A percentile compares a stretch with the other conserved stretches of the same genome.
phyloP scores from a whole-genome alignment of 2,797 vertebrate species.

The Danio tinwini region DNA sequence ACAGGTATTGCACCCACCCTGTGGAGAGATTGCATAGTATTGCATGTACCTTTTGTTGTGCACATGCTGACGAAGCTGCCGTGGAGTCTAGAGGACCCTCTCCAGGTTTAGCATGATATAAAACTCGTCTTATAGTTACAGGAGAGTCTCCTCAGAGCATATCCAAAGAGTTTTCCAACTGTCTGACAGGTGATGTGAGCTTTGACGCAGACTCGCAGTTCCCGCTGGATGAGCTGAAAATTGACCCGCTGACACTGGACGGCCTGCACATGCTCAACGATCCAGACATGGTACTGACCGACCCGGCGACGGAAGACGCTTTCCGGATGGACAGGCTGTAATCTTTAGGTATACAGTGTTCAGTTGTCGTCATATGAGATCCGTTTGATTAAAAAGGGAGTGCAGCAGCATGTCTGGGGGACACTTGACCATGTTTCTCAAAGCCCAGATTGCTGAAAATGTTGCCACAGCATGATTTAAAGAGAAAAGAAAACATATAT shows the following conservation, averaged over 20 bases:
- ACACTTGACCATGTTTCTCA: slow-evolving; percentile 16
- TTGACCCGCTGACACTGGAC: slow-evolving; percentile 96
- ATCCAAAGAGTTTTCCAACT: slow-evolving; percentile 95
- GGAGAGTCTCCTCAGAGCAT: slow-evolving; percentile 93
- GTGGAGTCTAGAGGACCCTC: not conserved
- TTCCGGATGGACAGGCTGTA: slow-evolving; percentile 99
- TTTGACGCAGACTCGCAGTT: slow-evolving; percentile 97
- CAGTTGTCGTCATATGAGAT: slow-evolving; percentile 24
- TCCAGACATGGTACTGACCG: slow-evolving; percentile 97
- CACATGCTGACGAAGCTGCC: not conserved
- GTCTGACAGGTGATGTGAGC: slow-evolving; percentile 91
- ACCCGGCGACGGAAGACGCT: slow-evolving; percentile 97
- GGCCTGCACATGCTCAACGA: slow-evolving; percentile 99
- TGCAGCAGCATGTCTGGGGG: slow-evolving; percentile 13
- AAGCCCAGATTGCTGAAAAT: slow-evolving; percentile 22
- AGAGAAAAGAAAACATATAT: not conserved
- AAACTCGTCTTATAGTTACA: slow-evolving; percentile 78
- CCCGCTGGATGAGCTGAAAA: slow-evolving; percentile 98
- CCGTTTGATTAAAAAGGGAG: slow-evolving; percentile 6
- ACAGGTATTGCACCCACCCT: slow-evolving; percentile 82
- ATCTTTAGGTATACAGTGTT: slow-evolving; percentile 54
- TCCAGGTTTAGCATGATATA: not conserved
- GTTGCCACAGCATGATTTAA: slow-evolving; percentile 20
- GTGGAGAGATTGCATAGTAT: slow-evolving; percentile 29
- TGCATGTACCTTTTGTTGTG: slow-evolving; percentile 7